These are phyloP conservation scores for Eupithecia inturbata DNA, from an alignment of 2,888 invertebrate genomes.

Conservation along the genomic window DNA sequence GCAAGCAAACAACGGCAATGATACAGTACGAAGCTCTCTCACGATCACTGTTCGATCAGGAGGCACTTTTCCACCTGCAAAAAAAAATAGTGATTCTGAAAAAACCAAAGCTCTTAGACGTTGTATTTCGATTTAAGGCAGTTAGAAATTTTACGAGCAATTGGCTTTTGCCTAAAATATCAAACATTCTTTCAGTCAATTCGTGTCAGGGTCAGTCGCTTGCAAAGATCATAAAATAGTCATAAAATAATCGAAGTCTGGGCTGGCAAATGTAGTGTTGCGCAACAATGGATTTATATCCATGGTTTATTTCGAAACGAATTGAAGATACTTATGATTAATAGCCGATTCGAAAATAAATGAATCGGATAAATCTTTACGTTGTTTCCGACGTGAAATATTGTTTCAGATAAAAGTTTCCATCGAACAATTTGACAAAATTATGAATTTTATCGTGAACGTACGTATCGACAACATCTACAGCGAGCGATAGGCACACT, in stretches of 20 bases:
- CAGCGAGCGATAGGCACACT: neutral
- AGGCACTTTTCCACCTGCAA: slow-evolving; percentile 92
- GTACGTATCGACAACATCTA: neutral
- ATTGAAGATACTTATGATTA: slow-evolving; percentile 33
- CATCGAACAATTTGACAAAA: slow-evolving; percentile 20
- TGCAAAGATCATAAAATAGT: slow-evolving; percentile 45
- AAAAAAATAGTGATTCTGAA: neutral
- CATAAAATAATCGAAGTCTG: slow-evolving; percentile 37
- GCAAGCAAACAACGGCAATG: slow-evolving; percentile 94
- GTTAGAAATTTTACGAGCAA: slow-evolving; percentile 12
- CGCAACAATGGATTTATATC: slow-evolving; percentile 29
- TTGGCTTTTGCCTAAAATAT: slow-evolving; percentile 33
- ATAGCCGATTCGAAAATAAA: slow-evolving; percentile 29
- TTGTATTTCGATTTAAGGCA: neutral
- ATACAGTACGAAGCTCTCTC: slow-evolving; percentile 92
- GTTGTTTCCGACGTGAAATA: slow-evolving; percentile 24
- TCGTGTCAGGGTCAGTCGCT: slow-evolving; percentile 36
- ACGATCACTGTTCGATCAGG: slow-evolving; percentile 97
- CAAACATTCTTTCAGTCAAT: slow-evolving; percentile 29
- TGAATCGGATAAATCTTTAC: slow-evolving; percentile 26
- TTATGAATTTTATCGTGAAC: slow-evolving; percentile 14
- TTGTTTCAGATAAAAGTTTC: slow-evolving; percentile 28
- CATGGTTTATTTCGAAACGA: slow-evolving; percentile 30
- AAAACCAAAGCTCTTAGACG: neutral
- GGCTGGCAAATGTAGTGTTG: slow-evolving; percentile 26